Percentiles rank a stretch among this genome's conserved stretches.
These are phyloP conservation scores for Macaria notata DNA, from an alignment of 2,888 invertebrate species.

Conservation along the genomic window DNA sequence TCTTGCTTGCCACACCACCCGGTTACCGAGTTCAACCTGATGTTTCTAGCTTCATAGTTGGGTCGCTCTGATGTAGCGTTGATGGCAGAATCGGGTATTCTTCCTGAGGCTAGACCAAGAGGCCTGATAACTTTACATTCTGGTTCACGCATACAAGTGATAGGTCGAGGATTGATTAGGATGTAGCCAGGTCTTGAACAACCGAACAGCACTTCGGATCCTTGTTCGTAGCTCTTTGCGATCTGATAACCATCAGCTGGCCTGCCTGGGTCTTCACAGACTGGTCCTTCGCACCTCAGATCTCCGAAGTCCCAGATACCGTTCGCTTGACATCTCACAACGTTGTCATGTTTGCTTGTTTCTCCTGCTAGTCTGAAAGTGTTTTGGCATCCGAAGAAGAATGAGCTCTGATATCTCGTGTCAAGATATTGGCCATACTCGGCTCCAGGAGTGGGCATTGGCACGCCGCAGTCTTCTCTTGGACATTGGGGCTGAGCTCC, in stretches of 20 bases:
- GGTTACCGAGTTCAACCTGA: conserved; percentile 94
- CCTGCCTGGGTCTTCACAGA: conserved; percentile 97
- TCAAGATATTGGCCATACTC: conserved; percentile 94
- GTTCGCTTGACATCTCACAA: conserved; percentile 94
- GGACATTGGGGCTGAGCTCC: conserved; percentile 94
- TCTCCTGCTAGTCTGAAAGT: conserved; percentile 97
- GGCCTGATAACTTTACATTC: conserved; percentile 97
- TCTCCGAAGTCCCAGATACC: conserved; percentile 99
- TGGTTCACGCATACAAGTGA: conserved; percentile 94
- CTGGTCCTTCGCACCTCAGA: conserved; percentile 97
- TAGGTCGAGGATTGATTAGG: conserved; percentile 94
- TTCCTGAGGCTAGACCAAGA: conserved; percentile 94
- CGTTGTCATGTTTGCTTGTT: conserved; percentile 94
- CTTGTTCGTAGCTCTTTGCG: conserved; percentile 92
- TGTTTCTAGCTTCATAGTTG: conserved; percentile 94
- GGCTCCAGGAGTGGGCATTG: conserved; percentile 95
- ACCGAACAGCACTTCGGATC: conserved; percentile 94
- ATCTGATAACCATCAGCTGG: conserved; percentile 96
- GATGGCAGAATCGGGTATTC: conserved; percentile 96
- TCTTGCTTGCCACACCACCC: conserved; percentile 99
- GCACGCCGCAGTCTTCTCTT: conserved; percentile 94
- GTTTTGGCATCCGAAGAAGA: conserved; percentile 97
- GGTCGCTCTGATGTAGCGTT: conserved; percentile 97
- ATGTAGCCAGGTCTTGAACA: conserved; percentile 96
- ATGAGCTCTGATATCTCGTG: conserved; percentile 95